phyloP scores from a whole-genome alignment of 2,888 invertebrate species.

The Hydraecia micacea region DNA sequence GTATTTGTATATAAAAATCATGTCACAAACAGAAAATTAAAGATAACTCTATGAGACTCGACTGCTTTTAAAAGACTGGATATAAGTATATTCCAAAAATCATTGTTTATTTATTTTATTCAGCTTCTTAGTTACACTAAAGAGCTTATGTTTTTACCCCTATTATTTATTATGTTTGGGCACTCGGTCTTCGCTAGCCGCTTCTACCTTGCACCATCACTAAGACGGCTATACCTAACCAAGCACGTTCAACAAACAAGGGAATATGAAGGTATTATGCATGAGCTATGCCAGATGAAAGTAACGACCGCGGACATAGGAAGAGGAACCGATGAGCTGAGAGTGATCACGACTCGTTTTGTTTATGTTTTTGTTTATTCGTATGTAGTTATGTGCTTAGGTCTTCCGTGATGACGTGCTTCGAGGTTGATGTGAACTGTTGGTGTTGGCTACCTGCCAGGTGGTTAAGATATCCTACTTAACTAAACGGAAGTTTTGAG shows the following conservation, averaged over 20 bases:
- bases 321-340: conserved; percentile 61
- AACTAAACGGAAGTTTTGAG: neutral
- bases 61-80: neutral
- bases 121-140: neutral
- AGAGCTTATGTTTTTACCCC: neutral
- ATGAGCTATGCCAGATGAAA: conserved; percentile 65
- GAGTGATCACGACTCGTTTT: conserved; percentile 53
- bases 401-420: conserved; percentile 23
- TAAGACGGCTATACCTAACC: neutral
- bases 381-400: conserved; percentile 26
- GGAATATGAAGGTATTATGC: conserved; percentile 59
- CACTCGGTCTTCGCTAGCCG: neutral
- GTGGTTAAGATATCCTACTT: neutral
- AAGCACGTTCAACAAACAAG: conserved; percentile 42
- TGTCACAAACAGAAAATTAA: neutral
- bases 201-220: conserved; percentile 10
- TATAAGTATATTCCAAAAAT: neutral
- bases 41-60: neutral
- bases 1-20: neutral
- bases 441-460: neutral
- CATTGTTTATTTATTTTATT: neutral
- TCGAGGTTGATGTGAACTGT: conserved; percentile 5
- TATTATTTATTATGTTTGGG: neutral
- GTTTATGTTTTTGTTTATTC: conserved; percentile 23
- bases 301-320: conserved; percentile 61